Evolutionary conservation across 2,888 invertebrate genomes (phyloP).

Genomic region (Tetragonisca angustula): DNA sequence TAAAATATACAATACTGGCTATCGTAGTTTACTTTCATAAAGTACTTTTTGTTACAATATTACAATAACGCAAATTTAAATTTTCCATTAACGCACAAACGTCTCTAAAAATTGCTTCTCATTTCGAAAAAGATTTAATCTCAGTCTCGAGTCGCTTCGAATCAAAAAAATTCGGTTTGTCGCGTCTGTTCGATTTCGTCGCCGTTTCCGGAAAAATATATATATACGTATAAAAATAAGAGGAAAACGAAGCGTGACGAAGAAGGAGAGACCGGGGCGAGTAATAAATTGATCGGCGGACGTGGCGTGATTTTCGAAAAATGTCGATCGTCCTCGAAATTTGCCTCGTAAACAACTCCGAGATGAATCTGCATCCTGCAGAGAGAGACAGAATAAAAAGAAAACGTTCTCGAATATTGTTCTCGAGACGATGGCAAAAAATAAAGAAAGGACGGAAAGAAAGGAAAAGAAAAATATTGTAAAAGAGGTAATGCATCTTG

Average conservation of each 20-base stretch:
- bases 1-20: too few relatives aligned
- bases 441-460: background rate
- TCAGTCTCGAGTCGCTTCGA: background rate
- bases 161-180: background rate
- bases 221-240: background rate
- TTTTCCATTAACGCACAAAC: background rate
- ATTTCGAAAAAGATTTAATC: background rate
- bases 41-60: too few relatives aligned
- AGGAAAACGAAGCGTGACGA: too few relatives aligned
- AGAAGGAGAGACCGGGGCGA: background rate
- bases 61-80: background rate
- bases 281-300: slow-evolving; percentile 9
- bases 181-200: background rate
- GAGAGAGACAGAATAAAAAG: background rate
- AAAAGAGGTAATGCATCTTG: slow-evolving; percentile 38
- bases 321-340: slow-evolving; percentile 42
- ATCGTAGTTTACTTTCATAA: too few relatives aligned
- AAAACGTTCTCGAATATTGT: background rate
- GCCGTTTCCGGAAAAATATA: background rate
- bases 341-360: slow-evolving; percentile 38
- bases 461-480: background rate
- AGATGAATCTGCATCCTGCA: slow-evolving; percentile 25
- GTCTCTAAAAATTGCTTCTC: background rate
- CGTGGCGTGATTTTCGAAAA: slow-evolving; percentile 13
- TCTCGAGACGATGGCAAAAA: background rate